phyloP scores from a whole-genome alignment of 2,797 vertebrate species.

The Phyllotis vaccarum region DNA sequence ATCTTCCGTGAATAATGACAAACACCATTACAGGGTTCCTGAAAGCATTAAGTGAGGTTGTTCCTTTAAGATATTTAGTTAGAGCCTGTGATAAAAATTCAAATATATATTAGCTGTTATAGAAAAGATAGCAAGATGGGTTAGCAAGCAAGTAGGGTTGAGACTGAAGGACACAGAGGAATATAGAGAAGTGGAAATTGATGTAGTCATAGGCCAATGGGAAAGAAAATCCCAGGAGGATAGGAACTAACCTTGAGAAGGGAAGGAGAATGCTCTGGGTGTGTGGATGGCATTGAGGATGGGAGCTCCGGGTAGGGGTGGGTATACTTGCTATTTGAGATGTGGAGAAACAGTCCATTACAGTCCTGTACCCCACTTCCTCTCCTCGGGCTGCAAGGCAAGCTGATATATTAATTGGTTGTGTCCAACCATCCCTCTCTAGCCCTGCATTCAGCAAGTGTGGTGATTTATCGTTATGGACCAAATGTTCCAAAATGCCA shows the following conservation, averaged over 20 bases:
- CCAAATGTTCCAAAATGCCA: conserved; percentile 77
- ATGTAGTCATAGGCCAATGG: neutral
- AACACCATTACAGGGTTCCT: conserved; percentile 5
- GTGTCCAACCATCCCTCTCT: neutral
- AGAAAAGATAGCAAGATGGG: neutral
- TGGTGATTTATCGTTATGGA: conserved; percentile 65
- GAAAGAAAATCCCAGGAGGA: conserved; percentile 2
- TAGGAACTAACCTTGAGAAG: conserved; percentile 2
- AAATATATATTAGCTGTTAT: conserved; percentile 39
- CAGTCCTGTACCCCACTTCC: neutral
- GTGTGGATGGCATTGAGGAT: neutral
- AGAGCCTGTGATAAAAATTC: conserved; percentile 38
- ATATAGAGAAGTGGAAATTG: conserved; percentile 33
- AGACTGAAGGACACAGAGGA: neutral
- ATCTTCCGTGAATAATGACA: conserved; percentile 63
- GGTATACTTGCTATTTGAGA: conserved; percentile 21
- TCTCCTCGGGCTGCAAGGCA: neutral
- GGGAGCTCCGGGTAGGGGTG: neutral
- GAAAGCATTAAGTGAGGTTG: conserved; percentile 49
- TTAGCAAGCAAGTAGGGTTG: neutral
- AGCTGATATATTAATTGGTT: conserved; percentile 74
- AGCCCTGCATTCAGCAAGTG: conserved; percentile 70
- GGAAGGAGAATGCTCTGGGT: neutral
- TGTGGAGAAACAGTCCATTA: conserved; percentile 55
- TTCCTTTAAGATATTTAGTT: conserved; percentile 53